These are phyloP conservation scores for Bradysia coprophila DNA, from an alignment of 1,140 invertebrate genomes.

Conservation along the genomic window DNA sequence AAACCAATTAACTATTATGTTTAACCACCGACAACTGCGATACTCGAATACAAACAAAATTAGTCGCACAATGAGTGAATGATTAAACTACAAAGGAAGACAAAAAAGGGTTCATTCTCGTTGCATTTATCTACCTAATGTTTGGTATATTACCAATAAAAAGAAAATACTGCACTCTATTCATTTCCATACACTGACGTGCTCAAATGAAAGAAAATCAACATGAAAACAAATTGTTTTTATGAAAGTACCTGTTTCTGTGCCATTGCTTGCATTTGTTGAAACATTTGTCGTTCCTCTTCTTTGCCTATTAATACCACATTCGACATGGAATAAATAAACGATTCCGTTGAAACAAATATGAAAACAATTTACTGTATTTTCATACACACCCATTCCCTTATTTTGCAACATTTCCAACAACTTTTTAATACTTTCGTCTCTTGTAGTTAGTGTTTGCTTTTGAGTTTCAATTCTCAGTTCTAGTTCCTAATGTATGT, in stretches of 20 bases:
- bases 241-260: conserved; percentile 86
- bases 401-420: conserved; percentile 97
- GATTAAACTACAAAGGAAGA: too few relatives aligned
- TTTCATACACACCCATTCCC: conserved; percentile 65
- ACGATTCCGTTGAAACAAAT: background rate
- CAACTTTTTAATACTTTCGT: conserved; percentile 97
- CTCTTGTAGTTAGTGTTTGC: conserved; percentile 84
- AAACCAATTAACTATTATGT: too few relatives aligned
- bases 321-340: background rate
- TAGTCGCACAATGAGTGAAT: too few relatives aligned
- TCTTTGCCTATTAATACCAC: conserved; percentile 53
- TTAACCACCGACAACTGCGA: too few relatives aligned
- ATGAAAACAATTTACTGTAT: background rate
- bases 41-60: too few relatives aligned
- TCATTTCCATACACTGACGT: background rate
- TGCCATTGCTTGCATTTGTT: conserved; percentile 88
- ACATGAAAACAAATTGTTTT: background rate
- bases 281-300: conserved; percentile 86
- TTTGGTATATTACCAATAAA: too few relatives aligned
- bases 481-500: conserved; percentile 81
- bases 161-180: too few relatives aligned
- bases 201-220: background rate
- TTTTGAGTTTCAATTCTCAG: conserved; percentile 94
- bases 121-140: too few relatives aligned
- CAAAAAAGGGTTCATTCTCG: too few relatives aligned